A percentile compares a stretch with the other conserved stretches of the same genome.
Conservation (phyloP, 2,797 vertebrate genomes). For the Vipera ursinii region DNA sequence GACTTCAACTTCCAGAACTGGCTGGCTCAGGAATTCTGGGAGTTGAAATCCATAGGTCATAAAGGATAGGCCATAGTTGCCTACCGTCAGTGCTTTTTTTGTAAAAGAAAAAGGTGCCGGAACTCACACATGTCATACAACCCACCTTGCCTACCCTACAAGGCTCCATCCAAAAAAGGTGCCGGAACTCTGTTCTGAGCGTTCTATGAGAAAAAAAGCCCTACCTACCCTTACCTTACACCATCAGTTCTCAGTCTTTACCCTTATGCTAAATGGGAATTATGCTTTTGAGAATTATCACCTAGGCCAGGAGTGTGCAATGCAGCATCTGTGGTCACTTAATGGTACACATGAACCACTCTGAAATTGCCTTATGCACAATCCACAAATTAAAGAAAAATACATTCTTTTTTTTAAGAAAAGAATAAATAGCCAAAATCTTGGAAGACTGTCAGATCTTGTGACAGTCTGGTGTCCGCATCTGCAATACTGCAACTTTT, state of each 20-base stretch:
- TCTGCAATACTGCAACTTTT: not conserved
- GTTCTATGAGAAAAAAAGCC: too few relatives aligned
- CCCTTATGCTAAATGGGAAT: not conserved
- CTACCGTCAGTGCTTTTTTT: not conserved
- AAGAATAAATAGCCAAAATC: not conserved
- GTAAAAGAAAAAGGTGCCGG: too few relatives aligned
- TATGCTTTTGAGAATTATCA: not conserved
- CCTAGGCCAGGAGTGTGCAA: not conserved
- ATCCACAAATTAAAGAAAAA: not conserved
- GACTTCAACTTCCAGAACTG: not conserved
- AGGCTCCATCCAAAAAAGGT: too few relatives aligned
- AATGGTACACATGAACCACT: not conserved
- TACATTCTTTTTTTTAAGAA: not conserved
- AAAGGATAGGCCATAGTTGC: not conserved
- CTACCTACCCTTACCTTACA: not conserved
- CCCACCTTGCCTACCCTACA: too few relatives aligned
- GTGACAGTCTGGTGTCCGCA: not conserved
- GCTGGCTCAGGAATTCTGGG: not conserved
- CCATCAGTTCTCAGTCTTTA: not conserved
- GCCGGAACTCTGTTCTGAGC: too few relatives aligned
- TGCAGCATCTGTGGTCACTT: not conserved
- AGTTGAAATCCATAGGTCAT: not conserved
- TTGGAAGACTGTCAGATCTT: not conserved
- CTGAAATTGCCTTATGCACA: not conserved
- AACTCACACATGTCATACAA: too few relatives aligned